Evolutionary conservation across 1,140 invertebrate species (phyloP), one percentile per base, ranked within the genome.

Genomic region (Scaptomyza montana): DNA sequence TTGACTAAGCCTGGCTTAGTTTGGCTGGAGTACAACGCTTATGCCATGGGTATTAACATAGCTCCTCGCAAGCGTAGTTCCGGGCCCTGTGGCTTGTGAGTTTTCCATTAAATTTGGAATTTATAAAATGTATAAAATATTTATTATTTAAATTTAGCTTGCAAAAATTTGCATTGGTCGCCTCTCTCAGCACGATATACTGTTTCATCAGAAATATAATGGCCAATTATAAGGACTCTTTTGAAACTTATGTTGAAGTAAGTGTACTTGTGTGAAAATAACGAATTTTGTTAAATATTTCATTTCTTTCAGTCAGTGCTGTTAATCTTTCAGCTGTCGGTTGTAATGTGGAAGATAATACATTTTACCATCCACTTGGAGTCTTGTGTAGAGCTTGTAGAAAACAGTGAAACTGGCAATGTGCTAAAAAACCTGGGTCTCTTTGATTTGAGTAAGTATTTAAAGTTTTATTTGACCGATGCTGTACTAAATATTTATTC

Each of bases 161-260:
- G 5, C 51, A 67, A 1, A 10, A 59, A 5, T 39, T 51, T 9
- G 76, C 74, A 0, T 39, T 78, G 21, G 16, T 16, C 16, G 0
- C 16, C 5, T 82, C 3, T 63, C 30, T 89, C 6, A 30, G 55
- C 28, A 77, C 87, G 3, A 87, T 82, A 13, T 89, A 77, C 8
- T 81, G 82, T 8, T 65, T 87, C 0, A 54, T 87, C 4, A 57
- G 55, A 5, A 87, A 87, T 12, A 78, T 87, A 0, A 63, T 71
- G 46, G 78, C 25, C 10, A 72, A 87, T 21, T 87, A 74, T 43
- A 68, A 33, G n/a, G 60, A 87, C 1, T 79, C 84, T 10, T 87
- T 87, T 60, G 82, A 87, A 50, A 57, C 78, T n/a, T 82, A 87
- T 33, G 84, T 87, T 6, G 82, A 87, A 78, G 82, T 87, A 13